Evolutionary conservation across 2,797 vertebrate species (phyloP).

Genomic region (Poecilia velifera): DNA sequence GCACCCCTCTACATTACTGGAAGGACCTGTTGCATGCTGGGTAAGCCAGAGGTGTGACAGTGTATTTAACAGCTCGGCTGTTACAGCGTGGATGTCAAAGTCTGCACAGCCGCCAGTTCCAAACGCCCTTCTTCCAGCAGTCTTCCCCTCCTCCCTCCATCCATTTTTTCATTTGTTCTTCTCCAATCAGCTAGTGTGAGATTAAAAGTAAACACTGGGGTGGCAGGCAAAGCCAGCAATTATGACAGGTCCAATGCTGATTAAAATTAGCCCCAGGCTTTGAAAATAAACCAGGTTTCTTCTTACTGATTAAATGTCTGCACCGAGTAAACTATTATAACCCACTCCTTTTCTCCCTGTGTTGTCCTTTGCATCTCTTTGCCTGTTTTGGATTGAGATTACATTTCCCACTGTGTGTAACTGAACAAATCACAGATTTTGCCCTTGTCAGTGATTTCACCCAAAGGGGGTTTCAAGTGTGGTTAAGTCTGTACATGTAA

Average conservation of each 20-base stretch:
- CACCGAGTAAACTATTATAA: conserved; percentile 69
- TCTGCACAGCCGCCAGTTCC: conserved; percentile 22
- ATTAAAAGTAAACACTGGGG: conserved; percentile 89
- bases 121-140: conserved; percentile 52
- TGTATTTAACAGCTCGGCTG: conserved; percentile 18
- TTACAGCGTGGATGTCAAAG: conserved; percentile 14
- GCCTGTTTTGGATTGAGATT: conserved; percentile 17
- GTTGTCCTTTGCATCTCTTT: conserved; percentile 50
- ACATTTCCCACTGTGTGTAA: conserved; percentile 14
- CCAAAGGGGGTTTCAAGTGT: not conserved
- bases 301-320: conserved; percentile 75
- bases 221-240: conserved; percentile 79
- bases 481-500: not conserved
- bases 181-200: conserved; percentile 88
- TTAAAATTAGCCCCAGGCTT: conserved; percentile 88
- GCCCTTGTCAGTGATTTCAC: conserved; percentile 3
- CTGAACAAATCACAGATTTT: conserved; percentile 8
- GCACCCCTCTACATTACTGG: conserved; percentile 15
- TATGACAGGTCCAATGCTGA: conserved; percentile 87
- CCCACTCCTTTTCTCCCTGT: conserved; percentile 43
- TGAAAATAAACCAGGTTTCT: conserved; percentile 63
- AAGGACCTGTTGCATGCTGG: conserved; percentile 48
- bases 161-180: conserved; percentile 45
- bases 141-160: conserved; percentile 7
- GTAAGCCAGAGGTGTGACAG: conserved; percentile 23